These are phyloP conservation scores for Melanerpes aurifrons DNA, from an alignment of 2,113 vertebrate genomes.

Conservation along the genomic window DNA sequence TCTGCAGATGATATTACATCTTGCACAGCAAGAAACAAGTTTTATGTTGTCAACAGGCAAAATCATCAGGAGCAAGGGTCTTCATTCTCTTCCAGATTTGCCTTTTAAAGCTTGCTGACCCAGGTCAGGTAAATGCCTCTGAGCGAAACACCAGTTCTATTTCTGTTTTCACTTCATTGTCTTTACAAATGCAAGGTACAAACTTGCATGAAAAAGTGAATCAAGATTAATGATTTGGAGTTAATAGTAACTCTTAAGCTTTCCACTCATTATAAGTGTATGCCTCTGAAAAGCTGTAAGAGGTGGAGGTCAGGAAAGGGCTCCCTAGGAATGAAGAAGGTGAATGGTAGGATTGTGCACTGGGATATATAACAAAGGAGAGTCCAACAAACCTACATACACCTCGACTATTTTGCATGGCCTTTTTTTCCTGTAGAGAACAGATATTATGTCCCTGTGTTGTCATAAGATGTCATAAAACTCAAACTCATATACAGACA, in stretches of 20 bases:
- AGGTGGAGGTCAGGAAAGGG: background rate
- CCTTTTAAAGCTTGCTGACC: background rate
- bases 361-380: background rate
- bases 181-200: background rate
- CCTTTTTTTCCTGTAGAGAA: background rate
- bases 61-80: background rate
- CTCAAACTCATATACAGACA: background rate
- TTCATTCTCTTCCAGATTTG: background rate
- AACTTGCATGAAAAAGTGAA: background rate
- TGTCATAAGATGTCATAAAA: background rate
- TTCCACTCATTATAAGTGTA: background rate
- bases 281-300: background rate
- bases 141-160: no score
- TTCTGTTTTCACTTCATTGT: background rate
- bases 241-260: background rate
- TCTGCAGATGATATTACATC: background rate
- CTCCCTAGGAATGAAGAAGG: background rate
- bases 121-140: background rate
- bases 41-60: background rate
- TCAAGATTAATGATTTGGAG: background rate
- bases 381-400: background rate
- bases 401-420: background rate
- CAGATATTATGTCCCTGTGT: background rate
- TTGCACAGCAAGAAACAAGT: background rate
- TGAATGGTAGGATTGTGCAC: background rate